Base-by-base conservation (phyloP, 2,113 vertebrate species). In the Cyprinodon tularosa region DNA sequence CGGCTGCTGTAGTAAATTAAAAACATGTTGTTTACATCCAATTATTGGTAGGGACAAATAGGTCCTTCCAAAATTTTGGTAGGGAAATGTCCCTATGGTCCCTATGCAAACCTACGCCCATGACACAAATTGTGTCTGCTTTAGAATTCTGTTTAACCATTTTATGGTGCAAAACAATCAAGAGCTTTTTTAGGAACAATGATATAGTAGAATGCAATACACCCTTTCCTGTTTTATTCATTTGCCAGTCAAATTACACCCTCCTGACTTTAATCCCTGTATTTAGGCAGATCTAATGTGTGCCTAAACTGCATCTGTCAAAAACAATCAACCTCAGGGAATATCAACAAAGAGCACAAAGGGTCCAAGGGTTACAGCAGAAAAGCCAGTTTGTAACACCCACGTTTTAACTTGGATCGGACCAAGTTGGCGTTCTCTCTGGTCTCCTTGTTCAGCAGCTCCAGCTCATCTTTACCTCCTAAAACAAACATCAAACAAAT, bases 381-480 rank as follows among this genome's bases (percentile, higher is more conserved):
- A 12, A 59, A 13, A 62, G 50, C 36, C 12, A 7, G 13, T 47
- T 36, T 36, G 65, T 67, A 44, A 48, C 60, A 65, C 94, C 84
- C 74, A 95, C 94, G 47, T 86, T 96, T 96, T 81, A 98, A 89
- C 81, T 93, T 96, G 61, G 90, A 88, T 72, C 90, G 91, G 47
- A 97, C 84, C 72, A 92, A 85, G 76, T 94, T 94, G 14, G 95
- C 95, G 1, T 90, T 95, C 84, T 88, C 95, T 92, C 96, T 97
- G 88, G 96, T 96, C 81, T 97, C 96, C 74, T 90, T 94, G 83
- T 95, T 97, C 74, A 97, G 88, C 71, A 93, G 92, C 89, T 97
- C 95, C 78, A 98, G 93, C 59, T 97, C 94, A 39, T 95, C 93
- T 89, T 96, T 97, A 17, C 91, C 94, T 90, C 91, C 97, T 97